phyloP scores from a whole-genome alignment of 1,140 invertebrate genomes.

The Monomorium pharaonis region DNA sequence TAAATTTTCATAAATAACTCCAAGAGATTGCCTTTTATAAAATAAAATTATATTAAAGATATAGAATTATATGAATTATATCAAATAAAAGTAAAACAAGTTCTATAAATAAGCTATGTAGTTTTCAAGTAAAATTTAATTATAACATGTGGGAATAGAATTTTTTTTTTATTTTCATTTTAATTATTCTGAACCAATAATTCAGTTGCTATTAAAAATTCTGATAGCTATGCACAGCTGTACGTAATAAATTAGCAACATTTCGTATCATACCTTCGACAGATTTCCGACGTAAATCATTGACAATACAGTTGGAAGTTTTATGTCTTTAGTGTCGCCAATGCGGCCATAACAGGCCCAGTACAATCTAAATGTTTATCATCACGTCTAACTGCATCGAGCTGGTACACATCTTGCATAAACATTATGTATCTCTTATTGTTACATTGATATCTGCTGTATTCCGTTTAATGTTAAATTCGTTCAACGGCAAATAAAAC shows the following conservation, averaged over 20 bases:
- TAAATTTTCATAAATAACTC: neutral
- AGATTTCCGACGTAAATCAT: slow-evolving; percentile 49
- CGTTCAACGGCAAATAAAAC: neutral
- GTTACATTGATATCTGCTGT: neutral
- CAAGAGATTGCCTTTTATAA: neutral
- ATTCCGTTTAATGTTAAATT: neutral
- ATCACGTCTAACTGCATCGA: slow-evolving; percentile 38
- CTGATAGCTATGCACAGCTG: slow-evolving; percentile 2
- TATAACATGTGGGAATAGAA: neutral
- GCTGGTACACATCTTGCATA: neutral
- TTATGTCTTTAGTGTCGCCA: slow-evolving; percentile 76
- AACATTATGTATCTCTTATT: neutral
- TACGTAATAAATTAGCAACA: slow-evolving; percentile 14
- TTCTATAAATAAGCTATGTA: neutral
- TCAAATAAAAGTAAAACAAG: neutral
- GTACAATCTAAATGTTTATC: slow-evolving; percentile 77
- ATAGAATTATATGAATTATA: neutral
- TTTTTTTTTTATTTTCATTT: neutral
- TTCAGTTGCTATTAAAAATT: neutral
- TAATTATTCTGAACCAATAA: neutral
- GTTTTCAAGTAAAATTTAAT: neutral
- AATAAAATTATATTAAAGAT: neutral
- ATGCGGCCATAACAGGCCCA: slow-evolving; percentile 72
- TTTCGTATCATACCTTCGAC: slow-evolving; percentile 23
- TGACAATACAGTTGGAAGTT: slow-evolving; percentile 63